Conservation (phyloP, 2,888 invertebrate genomes). For the Ditula angustiorana region DNA sequence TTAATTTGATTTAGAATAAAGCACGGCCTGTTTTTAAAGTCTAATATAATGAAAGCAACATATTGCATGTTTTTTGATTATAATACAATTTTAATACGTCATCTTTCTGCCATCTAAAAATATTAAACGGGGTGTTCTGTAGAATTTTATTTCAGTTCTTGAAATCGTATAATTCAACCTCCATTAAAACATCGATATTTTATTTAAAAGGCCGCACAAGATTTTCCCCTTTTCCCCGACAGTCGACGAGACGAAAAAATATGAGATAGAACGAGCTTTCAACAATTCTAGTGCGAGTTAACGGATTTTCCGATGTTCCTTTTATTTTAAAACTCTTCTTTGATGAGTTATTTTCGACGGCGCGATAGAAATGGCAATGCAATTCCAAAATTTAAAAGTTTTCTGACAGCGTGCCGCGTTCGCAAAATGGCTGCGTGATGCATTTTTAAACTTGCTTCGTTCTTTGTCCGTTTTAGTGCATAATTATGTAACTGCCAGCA, state of each 20-base stretch:
- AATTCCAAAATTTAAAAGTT: slow-evolving; percentile 53
- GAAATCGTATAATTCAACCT: background rate
- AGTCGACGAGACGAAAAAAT: slow-evolving; percentile 30
- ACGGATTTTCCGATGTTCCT: slow-evolving; percentile 37
- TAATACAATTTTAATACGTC: too few relatives aligned
- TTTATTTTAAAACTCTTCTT: slow-evolving; percentile 48
- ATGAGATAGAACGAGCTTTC: slow-evolving; percentile 49
- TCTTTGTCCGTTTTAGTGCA: background rate
- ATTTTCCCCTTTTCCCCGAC: slow-evolving; percentile 7
- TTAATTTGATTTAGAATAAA: background rate
- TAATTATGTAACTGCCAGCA: background rate
- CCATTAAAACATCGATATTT: background rate
- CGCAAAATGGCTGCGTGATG: slow-evolving; percentile 19
- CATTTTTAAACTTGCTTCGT: slow-evolving; percentile 36
- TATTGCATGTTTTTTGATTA: background rate
- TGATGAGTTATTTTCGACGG: slow-evolving; percentile 54
- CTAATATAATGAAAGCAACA: background rate
- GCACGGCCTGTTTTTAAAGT: background rate
- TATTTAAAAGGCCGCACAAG: slow-evolving; percentile 11
- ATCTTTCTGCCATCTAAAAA: background rate
- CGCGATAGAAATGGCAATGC: slow-evolving; percentile 33
- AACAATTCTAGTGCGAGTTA: slow-evolving; percentile 37
- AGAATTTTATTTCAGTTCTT: too few relatives aligned
- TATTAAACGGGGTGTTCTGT: too few relatives aligned
- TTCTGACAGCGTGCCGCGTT: slow-evolving; percentile 44